These are phyloP conservation scores for Calliopum simillimum DNA, from an alignment of 2,888 invertebrate species.

Conservation along the genomic window DNA sequence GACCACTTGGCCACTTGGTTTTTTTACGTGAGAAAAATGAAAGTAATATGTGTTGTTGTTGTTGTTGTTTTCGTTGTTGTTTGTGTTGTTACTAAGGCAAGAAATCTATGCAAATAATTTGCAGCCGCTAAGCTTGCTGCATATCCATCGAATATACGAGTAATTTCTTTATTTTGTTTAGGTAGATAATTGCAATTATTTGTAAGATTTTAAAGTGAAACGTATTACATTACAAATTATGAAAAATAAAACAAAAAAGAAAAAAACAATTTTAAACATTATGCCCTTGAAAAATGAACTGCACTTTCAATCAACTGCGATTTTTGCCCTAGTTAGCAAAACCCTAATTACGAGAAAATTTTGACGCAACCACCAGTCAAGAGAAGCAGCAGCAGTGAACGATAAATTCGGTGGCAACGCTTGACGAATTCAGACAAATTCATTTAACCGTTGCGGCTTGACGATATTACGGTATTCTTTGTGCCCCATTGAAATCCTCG, in stretches of 20 bases:
- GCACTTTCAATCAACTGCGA: background rate
- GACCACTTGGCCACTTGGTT: background rate
- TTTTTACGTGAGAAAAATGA: slow-evolving; percentile 24
- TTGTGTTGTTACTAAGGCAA: background rate
- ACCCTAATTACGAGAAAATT: slow-evolving; percentile 9
- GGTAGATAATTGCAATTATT: too few species aligned
- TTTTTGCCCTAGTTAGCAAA: slow-evolving; percentile 7
- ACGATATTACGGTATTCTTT: slow-evolving; percentile 7
- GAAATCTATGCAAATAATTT: slow-evolving; percentile 29
- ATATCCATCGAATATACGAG: too few species aligned
- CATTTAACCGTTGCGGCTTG: background rate
- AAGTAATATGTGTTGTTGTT: slow-evolving; percentile 21
- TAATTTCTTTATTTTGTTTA: too few species aligned
- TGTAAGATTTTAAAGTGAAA: too few species aligned
- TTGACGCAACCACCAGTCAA: background rate
- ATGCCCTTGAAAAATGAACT: too few species aligned
- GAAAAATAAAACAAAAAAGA: too few species aligned
- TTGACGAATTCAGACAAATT: slow-evolving; percentile 11
- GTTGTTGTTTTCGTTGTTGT: slow-evolving; percentile 10
- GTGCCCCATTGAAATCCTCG: background rate
- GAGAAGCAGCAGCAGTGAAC: background rate
- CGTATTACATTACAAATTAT: too few species aligned
- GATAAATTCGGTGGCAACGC: slow-evolving; percentile 20
- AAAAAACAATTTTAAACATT: too few species aligned
- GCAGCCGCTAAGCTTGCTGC: background rate